Base-by-base conservation (phyloP, 2,113 vertebrate species). In the Pitta sordida region DNA sequence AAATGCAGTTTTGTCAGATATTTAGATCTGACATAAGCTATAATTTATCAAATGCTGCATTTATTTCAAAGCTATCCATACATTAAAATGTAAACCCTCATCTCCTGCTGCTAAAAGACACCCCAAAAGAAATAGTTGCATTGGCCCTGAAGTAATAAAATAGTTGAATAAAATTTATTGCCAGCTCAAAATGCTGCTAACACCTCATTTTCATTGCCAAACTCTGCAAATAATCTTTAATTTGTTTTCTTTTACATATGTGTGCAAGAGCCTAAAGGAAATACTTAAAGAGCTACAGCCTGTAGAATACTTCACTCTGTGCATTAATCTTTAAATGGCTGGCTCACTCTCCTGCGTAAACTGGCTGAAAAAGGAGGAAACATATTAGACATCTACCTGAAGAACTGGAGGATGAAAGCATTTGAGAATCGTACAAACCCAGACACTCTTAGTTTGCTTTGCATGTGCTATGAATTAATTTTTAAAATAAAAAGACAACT, bases 241-340 rank as follows among this genome's bases (percentile, higher is more conserved):
- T 91, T 94, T 96, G 84, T 93, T 96, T 93, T 92, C 74, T 95
- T 94, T 82, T 85, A 74, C 82, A 48, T 96, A 89, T 76, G 70
- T 91, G 67, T 87, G 81, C 70, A 80, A 87, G 58, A 83, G 65
- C 74, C 82, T 87, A 87, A 94, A 93, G 94, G 89, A 84, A 93
- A 87, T 85, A 68, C 62, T 88, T 73, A 22, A 86, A 73, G 59
- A 76, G 53, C 58, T 89, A 55, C 32, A 79, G 44, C 17, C 89
- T 83, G 30, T 76, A 55, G 86, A 88, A 62, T 79, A 26, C 62
- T 82, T 85, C 63, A 34, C 26, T 71, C 52, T 30, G 44, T 73
- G 84, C 53, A 32, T 69, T 82, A 49, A 36, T 86, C 74, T 84
- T 68, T 56, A 84, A 86, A 84, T 68, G 56, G 24, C 65, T 76